Evolutionary conservation across 1,140 invertebrate species (phyloP).

Genomic region (Drosophila athabasca): DNA sequence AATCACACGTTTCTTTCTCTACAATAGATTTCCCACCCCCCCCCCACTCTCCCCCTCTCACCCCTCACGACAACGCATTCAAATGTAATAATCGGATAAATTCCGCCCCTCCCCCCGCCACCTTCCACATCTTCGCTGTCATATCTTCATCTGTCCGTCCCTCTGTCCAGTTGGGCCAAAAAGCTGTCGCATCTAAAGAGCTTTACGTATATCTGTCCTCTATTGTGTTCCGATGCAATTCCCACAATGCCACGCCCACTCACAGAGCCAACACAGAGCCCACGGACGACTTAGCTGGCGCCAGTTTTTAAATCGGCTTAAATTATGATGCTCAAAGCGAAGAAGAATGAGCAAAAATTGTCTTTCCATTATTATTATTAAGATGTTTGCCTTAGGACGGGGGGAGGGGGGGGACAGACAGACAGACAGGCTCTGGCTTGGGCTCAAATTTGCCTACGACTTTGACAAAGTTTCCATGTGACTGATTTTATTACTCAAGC

Average conservation of each 20-base stretch:
- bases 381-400: constrained; percentile 57
- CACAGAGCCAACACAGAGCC: background rate
- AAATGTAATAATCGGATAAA: constrained; percentile 54
- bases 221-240: constrained; percentile 45
- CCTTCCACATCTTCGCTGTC: background rate
- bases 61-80: constrained; percentile 28
- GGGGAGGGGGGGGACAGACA: no score
- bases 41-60: background rate
- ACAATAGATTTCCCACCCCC: background rate
- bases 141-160: constrained; percentile 26
- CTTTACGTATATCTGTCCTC: constrained; percentile 22
- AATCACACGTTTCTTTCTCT: constrained; percentile 38
- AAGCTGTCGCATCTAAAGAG: constrained; percentile 43
- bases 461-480: background rate
- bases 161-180: constrained; percentile 41
- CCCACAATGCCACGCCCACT: constrained; percentile 31
- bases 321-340: constrained; percentile 50
- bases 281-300: constrained; percentile 39
- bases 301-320: constrained; percentile 55
- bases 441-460: constrained; percentile 23
- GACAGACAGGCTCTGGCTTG: no score
- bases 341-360: constrained; percentile 45
- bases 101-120: background rate
- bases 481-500: background rate
- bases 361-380: constrained; percentile 65